Conservation (phyloP, 2,888 invertebrate species). For the Hydriomena furcata region DNA sequence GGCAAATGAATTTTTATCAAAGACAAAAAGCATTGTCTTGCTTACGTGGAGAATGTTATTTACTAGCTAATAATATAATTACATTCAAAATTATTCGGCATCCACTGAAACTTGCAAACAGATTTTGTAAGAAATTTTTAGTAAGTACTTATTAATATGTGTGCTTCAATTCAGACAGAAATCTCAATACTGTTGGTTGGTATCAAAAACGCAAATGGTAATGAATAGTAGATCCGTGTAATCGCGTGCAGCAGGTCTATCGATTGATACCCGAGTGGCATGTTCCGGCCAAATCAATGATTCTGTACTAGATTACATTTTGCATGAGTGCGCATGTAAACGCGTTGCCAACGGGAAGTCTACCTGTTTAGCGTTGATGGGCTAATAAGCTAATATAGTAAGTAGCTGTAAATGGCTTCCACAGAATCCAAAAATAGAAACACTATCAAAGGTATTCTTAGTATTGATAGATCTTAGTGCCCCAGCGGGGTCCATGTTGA, state of each 20-base stretch:
- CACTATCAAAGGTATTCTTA: neutral
- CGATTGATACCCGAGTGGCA: constrained; percentile 25
- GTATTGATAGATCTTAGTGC: no score
- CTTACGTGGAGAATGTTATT: constrained; percentile 1
- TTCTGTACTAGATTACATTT: constrained; percentile 23
- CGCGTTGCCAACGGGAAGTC: constrained; percentile 12
- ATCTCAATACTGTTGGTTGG: neutral
- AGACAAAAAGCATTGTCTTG: neutral
- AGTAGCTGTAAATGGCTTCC: neutral
- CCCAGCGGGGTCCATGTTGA: no score
- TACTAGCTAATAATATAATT: neutral
- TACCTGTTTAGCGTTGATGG: neutral
- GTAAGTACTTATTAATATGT: no score
- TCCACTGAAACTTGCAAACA: neutral
- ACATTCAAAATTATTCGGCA: neutral
- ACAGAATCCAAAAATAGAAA: neutral
- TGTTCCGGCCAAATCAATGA: constrained; percentile 23
- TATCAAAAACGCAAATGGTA: constrained; percentile 1
- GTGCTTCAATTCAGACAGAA: neutral
- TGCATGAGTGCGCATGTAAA: constrained; percentile 20
- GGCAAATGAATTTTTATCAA: neutral
- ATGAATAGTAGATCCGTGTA: constrained; percentile 9
- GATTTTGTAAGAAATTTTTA: no score
- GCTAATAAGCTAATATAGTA: constrained; percentile 4
- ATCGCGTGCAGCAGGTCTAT: constrained; percentile 26